Conservation (phyloP, 1,140 invertebrate species). For the Brachionus calyciflorus region DNA sequence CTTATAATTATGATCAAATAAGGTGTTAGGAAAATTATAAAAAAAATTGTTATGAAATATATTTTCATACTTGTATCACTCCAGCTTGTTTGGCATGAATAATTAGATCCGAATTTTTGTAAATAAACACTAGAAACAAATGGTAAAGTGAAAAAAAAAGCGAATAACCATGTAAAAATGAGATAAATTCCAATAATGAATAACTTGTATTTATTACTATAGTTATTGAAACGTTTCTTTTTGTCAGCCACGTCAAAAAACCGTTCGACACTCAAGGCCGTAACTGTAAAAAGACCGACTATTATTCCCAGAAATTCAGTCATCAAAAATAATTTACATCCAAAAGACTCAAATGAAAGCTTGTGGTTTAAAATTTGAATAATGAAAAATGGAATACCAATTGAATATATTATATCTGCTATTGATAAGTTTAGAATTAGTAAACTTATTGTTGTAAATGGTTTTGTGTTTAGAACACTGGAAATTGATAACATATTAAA, state of each 20-base stretch:
- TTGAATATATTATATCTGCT: conserved; percentile 23
- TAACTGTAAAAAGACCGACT: conserved; percentile 13
- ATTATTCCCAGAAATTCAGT: conserved; percentile 28
- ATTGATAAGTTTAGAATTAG: conserved; percentile 32
- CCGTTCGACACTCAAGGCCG: conserved; percentile 10
- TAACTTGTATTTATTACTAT: conserved; percentile 16
- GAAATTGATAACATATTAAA: conserved; percentile 16
- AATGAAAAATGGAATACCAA: conserved; percentile 40
- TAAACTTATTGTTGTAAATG: conserved; percentile 28
- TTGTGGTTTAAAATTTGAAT: not conserved
- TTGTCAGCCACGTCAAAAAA: conserved; percentile 2
- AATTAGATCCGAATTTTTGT: not conserved
- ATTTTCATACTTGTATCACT: not conserved
- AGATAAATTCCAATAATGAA: not conserved
- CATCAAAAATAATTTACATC: conserved; percentile 7
- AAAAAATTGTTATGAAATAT: conserved; percentile 29
- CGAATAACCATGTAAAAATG: not conserved
- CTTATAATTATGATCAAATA: conserved; percentile 34
- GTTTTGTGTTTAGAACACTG: not conserved
- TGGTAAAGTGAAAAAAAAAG: not conserved
- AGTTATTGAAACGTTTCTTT: conserved; percentile 12
- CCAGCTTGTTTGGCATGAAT: conserved; percentile 7
- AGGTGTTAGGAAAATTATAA: conserved; percentile 15
- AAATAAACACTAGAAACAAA: conserved; percentile 24
- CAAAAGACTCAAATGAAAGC: not conserved